Conservation (phyloP, 2,888 invertebrate species). For the Heliconius cydno region DNA sequence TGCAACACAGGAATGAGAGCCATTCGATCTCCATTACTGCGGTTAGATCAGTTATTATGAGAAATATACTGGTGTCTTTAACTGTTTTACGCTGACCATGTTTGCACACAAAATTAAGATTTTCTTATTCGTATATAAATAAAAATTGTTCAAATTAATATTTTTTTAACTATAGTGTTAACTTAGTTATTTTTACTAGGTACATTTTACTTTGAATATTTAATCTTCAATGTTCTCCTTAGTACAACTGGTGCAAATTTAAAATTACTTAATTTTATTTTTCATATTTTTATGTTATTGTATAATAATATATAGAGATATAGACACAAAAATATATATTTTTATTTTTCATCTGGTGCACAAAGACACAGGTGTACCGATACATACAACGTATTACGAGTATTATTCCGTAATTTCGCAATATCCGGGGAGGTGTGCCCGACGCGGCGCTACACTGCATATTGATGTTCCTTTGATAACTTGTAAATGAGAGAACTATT, state of each 20-base stretch:
- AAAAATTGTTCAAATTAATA: neutral
- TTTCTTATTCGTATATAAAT: neutral
- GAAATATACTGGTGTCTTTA: slow-evolving; percentile 1
- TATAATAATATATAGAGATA: too few relatives aligned
- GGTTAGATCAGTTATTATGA: slow-evolving; percentile 21
- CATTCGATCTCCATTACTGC: slow-evolving; percentile 8
- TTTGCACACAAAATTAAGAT: neutral
- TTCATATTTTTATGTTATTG: too few relatives aligned
- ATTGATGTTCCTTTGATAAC: slow-evolving; percentile 12
- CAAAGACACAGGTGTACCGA: neutral
- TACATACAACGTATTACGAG: neutral
- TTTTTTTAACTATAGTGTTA: neutral
- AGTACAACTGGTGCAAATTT: too few relatives aligned
- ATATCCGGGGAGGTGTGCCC: slow-evolving; percentile 30
- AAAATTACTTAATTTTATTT: too few relatives aligned
- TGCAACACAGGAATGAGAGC: slow-evolving; percentile 1
- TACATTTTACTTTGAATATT: too few relatives aligned
- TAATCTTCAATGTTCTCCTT: too few relatives aligned
- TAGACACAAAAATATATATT: neutral
- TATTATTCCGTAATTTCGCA: neutral
- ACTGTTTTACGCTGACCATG: neutral
- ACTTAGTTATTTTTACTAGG: too few relatives aligned
- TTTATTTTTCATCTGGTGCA: neutral
- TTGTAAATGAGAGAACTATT: slow-evolving; percentile 21
- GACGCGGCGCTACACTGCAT: neutral